phyloP scores from a whole-genome alignment of 2,797 vertebrate genomes.

The Coregonus sp. region DNA sequence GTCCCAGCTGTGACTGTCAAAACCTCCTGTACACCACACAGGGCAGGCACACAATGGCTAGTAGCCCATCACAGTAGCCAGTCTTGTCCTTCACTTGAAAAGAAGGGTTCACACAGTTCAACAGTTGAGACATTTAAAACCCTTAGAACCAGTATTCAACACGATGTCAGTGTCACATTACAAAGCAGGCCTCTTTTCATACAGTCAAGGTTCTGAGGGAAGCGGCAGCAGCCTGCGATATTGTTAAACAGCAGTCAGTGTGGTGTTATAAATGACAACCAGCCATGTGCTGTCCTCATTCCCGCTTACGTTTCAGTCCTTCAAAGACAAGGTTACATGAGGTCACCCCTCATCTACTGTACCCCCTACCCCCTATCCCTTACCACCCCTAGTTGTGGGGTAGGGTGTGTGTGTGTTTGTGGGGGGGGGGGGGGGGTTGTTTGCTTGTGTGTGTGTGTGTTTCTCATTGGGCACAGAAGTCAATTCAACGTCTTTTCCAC shows the following conservation, averaged over 20 bases:
- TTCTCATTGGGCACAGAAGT: background rate
- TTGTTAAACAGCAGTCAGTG: background rate
- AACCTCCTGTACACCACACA: background rate
- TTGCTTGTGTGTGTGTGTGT: background rate
- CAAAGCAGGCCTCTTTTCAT: background rate
- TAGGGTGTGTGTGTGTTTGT: constrained; percentile 13
- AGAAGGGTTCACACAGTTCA: background rate
- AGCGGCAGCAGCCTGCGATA: background rate
- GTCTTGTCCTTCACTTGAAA: background rate
- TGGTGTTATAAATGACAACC: constrained; percentile 7
- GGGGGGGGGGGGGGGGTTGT: background rate
- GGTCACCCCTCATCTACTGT: background rate
- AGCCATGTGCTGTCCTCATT: constrained; percentile 17
- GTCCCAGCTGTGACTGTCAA: background rate
- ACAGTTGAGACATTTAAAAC: background rate
- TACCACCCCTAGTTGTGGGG: background rate
- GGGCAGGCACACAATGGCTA: background rate
- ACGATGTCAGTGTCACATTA: background rate
- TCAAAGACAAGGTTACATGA: constrained; percentile 13
- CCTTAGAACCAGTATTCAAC: background rate
- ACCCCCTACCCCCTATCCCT: background rate
- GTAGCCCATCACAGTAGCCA: background rate
- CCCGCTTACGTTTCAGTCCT: background rate
- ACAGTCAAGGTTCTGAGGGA: background rate
- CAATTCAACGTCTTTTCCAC: too few relatives aligned